Evolutionary conservation across 2,888 invertebrate genomes (phyloP).

Genomic region (Aethes cnicana): DNA sequence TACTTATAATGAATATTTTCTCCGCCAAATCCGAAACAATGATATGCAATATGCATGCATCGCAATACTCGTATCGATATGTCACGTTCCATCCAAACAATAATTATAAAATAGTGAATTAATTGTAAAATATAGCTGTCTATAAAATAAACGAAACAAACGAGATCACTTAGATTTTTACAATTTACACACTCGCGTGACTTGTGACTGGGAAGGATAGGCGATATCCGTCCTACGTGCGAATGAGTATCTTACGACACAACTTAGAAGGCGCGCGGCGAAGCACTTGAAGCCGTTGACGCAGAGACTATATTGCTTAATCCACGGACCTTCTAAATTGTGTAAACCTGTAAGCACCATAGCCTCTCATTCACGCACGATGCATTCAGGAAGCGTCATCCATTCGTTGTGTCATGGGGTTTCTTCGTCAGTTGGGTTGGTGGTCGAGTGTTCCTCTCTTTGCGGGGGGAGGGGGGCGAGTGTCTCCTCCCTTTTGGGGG

Average conservation of each 20-base stretch:
- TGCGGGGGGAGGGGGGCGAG: slow-evolving; percentile 33
- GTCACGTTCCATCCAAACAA: background rate
- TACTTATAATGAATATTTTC: background rate
- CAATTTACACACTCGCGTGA: background rate
- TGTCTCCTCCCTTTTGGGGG: background rate
- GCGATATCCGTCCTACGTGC: no score
- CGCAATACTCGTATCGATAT: no score
- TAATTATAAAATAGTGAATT: slow-evolving; percentile 14
- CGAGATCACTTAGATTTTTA: slow-evolving; percentile 18
- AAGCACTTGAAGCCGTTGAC: no score
- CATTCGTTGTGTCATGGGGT: slow-evolving; percentile 32
- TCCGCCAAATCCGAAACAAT: slow-evolving; percentile 10
- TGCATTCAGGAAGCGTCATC: slow-evolving; percentile 31
- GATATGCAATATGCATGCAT: slow-evolving; percentile 1
- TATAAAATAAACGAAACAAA: slow-evolving; percentile 7
- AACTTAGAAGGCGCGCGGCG: no score
- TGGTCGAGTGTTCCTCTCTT: slow-evolving; percentile 15
- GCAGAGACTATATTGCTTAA: no score
- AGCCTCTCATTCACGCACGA: slow-evolving; percentile 17
- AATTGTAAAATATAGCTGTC: slow-evolving; percentile 6
- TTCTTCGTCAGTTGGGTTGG: background rate
- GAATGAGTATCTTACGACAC: no score
- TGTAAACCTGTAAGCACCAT: no score
- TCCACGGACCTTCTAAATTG: no score
- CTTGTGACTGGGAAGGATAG: slow-evolving; percentile 4